Evolutionary conservation across 2,797 vertebrate species (phyloP).

Genomic region (Syngnathus acus): DNA sequence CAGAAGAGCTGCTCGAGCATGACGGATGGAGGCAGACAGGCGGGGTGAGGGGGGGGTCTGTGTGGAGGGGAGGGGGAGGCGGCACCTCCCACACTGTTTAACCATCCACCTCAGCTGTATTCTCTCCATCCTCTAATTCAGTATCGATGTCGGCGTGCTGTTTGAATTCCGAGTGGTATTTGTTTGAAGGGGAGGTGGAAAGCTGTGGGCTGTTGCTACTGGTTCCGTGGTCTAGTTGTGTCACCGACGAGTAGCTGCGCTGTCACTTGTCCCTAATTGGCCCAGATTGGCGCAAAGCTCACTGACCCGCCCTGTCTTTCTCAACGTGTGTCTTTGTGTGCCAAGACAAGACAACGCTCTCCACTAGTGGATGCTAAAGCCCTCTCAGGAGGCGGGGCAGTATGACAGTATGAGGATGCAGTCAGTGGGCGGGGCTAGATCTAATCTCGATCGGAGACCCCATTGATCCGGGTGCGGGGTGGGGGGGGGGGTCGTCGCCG

Average conservation of each 20-base stretch:
- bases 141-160: not conserved
- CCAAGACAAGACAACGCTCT: constrained; percentile 28
- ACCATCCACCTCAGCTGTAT: not conserved
- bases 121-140: not conserved
- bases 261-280: constrained; percentile 75
- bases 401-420: constrained; percentile 20
- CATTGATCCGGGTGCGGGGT: constrained; percentile 50
- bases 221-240: constrained; percentile 65
- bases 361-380: constrained; percentile 25
- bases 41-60: constrained; percentile 20
- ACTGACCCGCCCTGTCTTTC: constrained; percentile 52
- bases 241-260: constrained; percentile 63
- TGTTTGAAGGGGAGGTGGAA: constrained; percentile 18
- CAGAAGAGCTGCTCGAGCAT: constrained; percentile 55
- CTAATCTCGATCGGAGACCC: constrained; percentile 52
- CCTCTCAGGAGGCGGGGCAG: not conserved
- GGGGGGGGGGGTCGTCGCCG: constrained; percentile 33
- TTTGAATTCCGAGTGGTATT: constrained; percentile 26
- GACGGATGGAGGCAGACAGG: constrained; percentile 41
- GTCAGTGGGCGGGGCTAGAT: constrained; percentile 37
- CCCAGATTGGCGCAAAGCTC: constrained; percentile 62
- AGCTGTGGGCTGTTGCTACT: constrained; percentile 35
- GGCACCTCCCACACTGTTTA: not conserved
- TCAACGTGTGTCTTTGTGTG: constrained; percentile 21
- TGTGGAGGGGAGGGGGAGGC: not conserved